Evolutionary conservation across 2,113 vertebrate genomes (phyloP).

Genomic region (rat (Rattus norvegicus)): DNA sequence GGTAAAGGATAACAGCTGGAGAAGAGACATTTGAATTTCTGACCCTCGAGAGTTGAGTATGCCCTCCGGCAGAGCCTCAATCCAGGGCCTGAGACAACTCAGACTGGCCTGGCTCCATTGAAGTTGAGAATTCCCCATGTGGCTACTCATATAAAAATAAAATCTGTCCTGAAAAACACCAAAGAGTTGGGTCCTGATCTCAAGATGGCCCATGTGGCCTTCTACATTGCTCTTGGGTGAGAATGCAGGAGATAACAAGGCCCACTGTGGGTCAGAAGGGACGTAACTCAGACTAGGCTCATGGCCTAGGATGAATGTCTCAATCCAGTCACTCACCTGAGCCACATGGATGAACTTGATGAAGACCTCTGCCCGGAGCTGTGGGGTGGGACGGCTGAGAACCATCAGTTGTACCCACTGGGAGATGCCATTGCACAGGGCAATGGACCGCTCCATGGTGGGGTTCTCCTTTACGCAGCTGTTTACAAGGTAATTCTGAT

Average conservation of each 20-base stretch:
- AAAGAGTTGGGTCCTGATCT: neutral
- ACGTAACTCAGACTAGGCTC: no score
- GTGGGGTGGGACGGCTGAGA: slow-evolving; percentile 95
- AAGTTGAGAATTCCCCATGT: neutral
- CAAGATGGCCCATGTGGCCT: neutral
- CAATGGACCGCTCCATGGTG: slow-evolving; percentile 96
- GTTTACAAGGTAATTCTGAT: slow-evolving; percentile 95
- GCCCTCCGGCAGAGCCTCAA: neutral
- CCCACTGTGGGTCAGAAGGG: neutral
- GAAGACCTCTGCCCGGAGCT: slow-evolving; percentile 96
- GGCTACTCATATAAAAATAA: neutral
- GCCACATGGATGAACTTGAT: slow-evolving; percentile 97
- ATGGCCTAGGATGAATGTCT: neutral
- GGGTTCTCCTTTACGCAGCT: slow-evolving; percentile 97
- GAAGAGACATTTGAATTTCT: neutral
- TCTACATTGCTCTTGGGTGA: neutral
- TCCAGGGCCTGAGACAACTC: neutral
- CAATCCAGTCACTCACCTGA: slow-evolving; percentile 87
- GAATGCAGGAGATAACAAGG: neutral
- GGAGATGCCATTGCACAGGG: slow-evolving; percentile 96
- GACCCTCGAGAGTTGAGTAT: neutral
- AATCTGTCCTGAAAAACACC: neutral
- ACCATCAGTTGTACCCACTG: slow-evolving; percentile 99
- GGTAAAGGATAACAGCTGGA: neutral
- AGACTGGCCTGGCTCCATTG: neutral